Conservation (phyloP, 1,140 invertebrate species). For the Scaptomyza hsui region DNA sequence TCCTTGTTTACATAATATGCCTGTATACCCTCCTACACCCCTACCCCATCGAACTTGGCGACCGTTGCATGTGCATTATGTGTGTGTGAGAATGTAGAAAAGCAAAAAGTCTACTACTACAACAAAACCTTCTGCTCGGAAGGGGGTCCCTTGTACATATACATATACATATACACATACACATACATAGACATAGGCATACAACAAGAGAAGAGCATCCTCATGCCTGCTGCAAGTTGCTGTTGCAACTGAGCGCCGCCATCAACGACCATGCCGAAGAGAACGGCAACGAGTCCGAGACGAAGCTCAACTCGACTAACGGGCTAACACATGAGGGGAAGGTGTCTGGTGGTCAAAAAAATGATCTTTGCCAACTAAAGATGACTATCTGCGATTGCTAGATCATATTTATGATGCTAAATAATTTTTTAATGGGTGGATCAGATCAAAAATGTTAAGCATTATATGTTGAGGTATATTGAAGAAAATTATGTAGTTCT, state of each 20-base stretch:
- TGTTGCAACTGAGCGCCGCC: slow-evolving; percentile 65
- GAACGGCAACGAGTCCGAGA: slow-evolving; percentile 9
- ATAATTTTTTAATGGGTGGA: not conserved
- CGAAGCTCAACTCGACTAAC: not conserved
- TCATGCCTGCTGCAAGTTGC: slow-evolving; percentile 33
- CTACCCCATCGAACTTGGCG: not conserved
- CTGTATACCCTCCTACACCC: slow-evolving; percentile 5
- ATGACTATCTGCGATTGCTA: not conserved
- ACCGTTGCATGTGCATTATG: slow-evolving; percentile 19
- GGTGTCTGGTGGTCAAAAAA: not conserved
- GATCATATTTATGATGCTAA: too few relatives aligned
- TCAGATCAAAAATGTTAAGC: too few relatives aligned
- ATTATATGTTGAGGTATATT: too few relatives aligned
- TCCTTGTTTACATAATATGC: slow-evolving; percentile 80
- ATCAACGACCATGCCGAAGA: slow-evolving; percentile 7
- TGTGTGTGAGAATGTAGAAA: slow-evolving; percentile 66
- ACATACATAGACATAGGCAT: slow-evolving; percentile 23
- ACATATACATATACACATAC: not conserved
- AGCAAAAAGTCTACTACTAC: slow-evolving; percentile 79
- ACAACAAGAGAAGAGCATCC: slow-evolving; percentile 4
- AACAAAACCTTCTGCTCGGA: slow-evolving; percentile 57
- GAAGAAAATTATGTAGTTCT: not conserved
- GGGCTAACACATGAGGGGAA: not conserved
- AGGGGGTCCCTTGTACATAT: not conserved
- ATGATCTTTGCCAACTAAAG: not conserved